Evolutionary conservation across 2,113 vertebrate species (phyloP).

Genomic region (Peucedramus taeniatus): DNA sequence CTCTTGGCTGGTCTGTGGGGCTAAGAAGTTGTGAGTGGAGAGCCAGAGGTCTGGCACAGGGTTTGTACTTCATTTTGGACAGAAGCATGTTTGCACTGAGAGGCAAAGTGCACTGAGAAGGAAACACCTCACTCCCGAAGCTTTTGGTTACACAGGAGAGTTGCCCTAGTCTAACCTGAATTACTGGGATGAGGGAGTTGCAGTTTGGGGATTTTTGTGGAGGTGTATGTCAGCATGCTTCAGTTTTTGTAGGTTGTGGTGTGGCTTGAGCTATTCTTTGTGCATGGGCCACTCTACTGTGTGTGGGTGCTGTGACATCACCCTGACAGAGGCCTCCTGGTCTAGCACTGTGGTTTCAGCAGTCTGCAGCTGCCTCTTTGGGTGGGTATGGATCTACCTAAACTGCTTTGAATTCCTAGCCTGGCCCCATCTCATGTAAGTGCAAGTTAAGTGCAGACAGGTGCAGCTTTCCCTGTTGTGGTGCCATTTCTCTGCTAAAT

Average conservation of each 20-base stretch:
- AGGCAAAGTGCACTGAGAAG: not conserved
- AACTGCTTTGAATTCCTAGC: not conserved
- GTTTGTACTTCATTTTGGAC: not conserved
- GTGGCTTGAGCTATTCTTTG: not conserved
- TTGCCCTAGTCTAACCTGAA: not conserved
- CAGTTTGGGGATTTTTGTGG: not conserved
- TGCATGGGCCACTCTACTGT: accelerated
- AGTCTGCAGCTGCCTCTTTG: not conserved
- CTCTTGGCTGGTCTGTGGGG: not conserved
- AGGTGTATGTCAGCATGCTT: not conserved
- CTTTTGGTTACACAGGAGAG: not conserved
- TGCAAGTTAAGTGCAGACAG: not conserved
- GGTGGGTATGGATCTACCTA: not conserved
- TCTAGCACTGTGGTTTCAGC: not conserved
- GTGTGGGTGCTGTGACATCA: accelerated
- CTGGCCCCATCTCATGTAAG: not conserved
- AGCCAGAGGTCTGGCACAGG: not conserved
- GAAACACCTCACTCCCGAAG: not conserved
- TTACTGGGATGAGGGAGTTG: not conserved
- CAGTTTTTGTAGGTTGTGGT: accelerated
- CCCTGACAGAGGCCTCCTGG: not conserved
- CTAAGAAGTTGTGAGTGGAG: not conserved
- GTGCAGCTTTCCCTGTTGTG: not conserved
- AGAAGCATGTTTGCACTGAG: not conserved
- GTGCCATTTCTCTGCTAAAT: not conserved